Conservation (phyloP, 2,113 vertebrate genomes). For the Ibidorhyncha struthersii region DNA sequence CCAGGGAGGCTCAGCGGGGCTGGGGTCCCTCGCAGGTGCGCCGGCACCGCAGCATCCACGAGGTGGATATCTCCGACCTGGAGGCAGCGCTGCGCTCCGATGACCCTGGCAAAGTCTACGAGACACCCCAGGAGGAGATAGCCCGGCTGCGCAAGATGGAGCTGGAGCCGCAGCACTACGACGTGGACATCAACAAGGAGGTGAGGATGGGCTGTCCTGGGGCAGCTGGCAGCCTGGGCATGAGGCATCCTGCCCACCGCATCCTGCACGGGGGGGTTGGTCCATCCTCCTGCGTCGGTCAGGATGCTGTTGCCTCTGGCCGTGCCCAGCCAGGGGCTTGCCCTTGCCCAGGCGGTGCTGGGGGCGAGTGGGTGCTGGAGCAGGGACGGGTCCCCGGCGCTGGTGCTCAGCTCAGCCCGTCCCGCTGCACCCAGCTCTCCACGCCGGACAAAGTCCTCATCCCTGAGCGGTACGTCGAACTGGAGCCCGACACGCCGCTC, state of each 20-base stretch:
- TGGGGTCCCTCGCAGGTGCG: conserved; percentile 76
- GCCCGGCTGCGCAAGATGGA: conserved; percentile 88
- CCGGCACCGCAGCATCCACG: conserved; percentile 89
- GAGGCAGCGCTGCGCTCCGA: conserved; percentile 86
- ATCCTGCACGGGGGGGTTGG: rapidly evolving
- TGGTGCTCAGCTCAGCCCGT: not conserved
- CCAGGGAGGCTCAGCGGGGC: not conserved
- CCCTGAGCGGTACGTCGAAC: conserved; percentile 87
- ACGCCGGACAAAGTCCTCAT: conserved; percentile 89
- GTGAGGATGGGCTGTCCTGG: conserved; percentile 33
- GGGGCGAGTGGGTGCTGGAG: not conserved
- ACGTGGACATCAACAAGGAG: conserved; percentile 85
- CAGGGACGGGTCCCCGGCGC: rapidly evolving
- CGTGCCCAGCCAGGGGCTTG: not conserved
- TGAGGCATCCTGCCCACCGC: rapidly evolving
- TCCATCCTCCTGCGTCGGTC: rapidly evolving
- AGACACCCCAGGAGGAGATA: conserved; percentile 92
- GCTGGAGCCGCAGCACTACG: conserved; percentile 83
- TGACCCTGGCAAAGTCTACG: conserved; percentile 76
- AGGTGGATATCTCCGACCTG: conserved; percentile 94
- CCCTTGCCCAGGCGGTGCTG: rapidly evolving
- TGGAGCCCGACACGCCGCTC: conserved; percentile 82
- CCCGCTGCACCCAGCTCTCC: conserved; percentile 74
- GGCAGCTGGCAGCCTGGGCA: not conserved
- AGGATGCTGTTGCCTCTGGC: not conserved